phyloP scores from a whole-genome alignment of 30 jellyfish, hydroid and myxozoan genomes.

The Aurelia aurita complex sp. Pacific region DNA sequence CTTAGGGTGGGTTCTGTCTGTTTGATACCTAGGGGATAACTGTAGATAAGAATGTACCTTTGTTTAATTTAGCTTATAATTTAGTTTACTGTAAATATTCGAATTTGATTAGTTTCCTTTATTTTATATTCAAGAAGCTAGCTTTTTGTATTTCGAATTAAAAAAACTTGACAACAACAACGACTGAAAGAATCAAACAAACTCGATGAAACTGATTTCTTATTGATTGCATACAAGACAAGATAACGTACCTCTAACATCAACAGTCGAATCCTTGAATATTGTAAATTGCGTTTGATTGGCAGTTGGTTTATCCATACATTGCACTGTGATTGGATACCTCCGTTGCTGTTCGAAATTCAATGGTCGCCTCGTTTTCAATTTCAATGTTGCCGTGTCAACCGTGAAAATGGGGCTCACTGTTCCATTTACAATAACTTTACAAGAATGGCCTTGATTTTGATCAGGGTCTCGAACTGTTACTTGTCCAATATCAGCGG shows the following conservation, averaged over 20 bases:
- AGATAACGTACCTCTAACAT: constrained; percentile 39
- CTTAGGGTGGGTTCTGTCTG: too few species aligned
- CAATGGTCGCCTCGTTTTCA: constrained; percentile 39
- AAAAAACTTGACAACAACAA: too few species aligned
- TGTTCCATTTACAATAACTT: constrained; percentile 20
- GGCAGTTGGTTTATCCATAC: constrained; percentile 41
- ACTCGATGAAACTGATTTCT: not conserved
- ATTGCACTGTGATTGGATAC: constrained; percentile 28
- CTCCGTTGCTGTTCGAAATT: constrained; percentile 48
- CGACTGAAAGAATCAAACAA: not conserved
- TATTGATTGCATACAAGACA: not conserved
- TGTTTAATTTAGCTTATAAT: too few species aligned
- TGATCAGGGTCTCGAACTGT: constrained; percentile 69
- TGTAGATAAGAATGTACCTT: too few species aligned
- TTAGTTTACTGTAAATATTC: too few species aligned
- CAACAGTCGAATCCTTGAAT: constrained; percentile 32
- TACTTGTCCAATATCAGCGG: constrained; percentile 46
- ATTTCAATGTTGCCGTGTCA: constrained; percentile 5
- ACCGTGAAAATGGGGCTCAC: constrained; percentile 33
- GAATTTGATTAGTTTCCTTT: too few species aligned
- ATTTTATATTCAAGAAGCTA: too few species aligned
- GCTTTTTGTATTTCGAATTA: too few species aligned
- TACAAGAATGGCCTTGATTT: constrained; percentile 52
- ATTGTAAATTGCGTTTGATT: constrained; percentile 23
- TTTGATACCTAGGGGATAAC: too few species aligned